Evolutionary conservation across 2,888 invertebrate species (phyloP).

Genomic region (Machimus atricapillus): DNA sequence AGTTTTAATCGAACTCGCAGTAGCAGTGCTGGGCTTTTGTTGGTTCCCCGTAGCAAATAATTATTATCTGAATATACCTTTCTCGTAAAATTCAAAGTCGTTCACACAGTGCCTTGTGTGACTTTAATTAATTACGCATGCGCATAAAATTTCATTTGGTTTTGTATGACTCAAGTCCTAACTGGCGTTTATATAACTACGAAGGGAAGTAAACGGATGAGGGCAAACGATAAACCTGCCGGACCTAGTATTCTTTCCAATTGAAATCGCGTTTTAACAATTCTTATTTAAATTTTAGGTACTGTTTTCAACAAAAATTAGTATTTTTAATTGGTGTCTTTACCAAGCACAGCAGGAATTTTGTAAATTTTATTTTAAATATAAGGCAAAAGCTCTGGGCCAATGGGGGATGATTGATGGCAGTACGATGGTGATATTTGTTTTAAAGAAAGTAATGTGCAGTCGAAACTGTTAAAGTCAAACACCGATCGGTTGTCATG

Average conservation of each 20-base stretch:
- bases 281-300: background rate
- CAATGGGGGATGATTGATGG: background rate
- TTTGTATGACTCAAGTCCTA: constrained; percentile 11
- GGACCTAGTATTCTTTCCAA: background rate
- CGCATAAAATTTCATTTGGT: constrained; percentile 28
- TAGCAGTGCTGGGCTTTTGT: background rate
- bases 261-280: background rate
- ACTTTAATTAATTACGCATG: constrained; percentile 26
- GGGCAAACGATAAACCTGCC: background rate
- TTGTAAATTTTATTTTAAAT: background rate
- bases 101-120: constrained; percentile 10
- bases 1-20: background rate
- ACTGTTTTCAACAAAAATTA: background rate
- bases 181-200: background rate
- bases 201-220: background rate
- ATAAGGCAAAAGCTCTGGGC: background rate
- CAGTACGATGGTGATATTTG: background rate
- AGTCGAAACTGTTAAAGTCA: background rate
- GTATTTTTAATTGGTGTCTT: background rate
- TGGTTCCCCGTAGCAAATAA: background rate
- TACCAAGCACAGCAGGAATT: background rate
- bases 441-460: background rate
- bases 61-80: background rate
- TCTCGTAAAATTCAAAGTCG: background rate
- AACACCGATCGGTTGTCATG: background rate